Evolutionary conservation across 2,113 vertebrate species (phyloP).

Genomic region (Apteryx owenii): DNA sequence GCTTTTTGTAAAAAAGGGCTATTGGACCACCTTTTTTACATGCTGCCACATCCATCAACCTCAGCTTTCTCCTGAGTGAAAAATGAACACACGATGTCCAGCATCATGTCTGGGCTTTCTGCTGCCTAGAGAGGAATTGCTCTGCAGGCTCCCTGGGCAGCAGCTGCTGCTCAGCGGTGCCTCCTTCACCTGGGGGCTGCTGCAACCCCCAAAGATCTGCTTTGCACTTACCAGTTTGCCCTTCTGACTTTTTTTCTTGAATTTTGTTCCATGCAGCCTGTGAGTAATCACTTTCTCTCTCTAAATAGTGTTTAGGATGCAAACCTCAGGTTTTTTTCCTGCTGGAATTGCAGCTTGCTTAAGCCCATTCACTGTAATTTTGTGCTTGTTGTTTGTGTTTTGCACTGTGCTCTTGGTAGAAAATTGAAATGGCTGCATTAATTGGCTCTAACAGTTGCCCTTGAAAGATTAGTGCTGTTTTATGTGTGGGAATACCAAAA

Average conservation of each 20-base stretch:
- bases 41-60: background rate
- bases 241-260: background rate
- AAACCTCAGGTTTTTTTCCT: background rate
- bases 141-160: rapidly evolving
- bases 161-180: background rate
- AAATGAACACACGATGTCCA: background rate
- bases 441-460: background rate
- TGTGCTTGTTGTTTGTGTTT: background rate
- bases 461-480: background rate
- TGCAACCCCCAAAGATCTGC: background rate
- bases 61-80: background rate
- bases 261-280: background rate
- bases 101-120: background rate
- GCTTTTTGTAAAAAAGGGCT: background rate
- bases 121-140: rapidly evolving
- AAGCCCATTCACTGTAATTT: background rate
- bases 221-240: background rate
- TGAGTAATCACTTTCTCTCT: background rate
- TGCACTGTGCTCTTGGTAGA: background rate
- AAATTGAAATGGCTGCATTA: background rate
- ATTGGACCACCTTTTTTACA: background rate
- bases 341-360: background rate
- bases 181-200: background rate
- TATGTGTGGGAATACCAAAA: background rate
- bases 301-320: rapidly evolving